Evolutionary conservation across 92 coral and sea anemone genomes (phyloP).

Genomic region (Plumapathes pennacea): DNA sequence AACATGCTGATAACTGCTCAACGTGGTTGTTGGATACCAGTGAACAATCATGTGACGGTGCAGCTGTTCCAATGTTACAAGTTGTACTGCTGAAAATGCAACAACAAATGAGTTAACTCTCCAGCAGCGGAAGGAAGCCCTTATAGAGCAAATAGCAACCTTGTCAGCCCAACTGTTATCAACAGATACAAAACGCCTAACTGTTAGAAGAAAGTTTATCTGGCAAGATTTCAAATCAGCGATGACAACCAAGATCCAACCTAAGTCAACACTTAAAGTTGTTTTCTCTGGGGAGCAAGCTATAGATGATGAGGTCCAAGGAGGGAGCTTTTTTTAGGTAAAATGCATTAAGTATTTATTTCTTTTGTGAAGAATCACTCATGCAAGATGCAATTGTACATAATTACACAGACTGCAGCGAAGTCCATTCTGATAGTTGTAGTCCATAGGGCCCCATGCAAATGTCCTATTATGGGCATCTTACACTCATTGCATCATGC

Average conservation of each 20-base stretch:
- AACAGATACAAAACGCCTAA: slow-evolving; percentile 15
- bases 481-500: not conserved
- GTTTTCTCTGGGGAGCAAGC: slow-evolving; percentile 65
- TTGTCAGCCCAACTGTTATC: not conserved
- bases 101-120: slow-evolving; percentile 3
- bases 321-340: slow-evolving; percentile 43
- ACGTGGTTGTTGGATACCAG: slow-evolving; percentile 25
- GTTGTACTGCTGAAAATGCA: slow-evolving; percentile 6
- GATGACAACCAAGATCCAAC: slow-evolving; percentile 29
- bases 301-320: slow-evolving; percentile 60
- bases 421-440: too few relatives aligned
- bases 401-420: too few relatives aligned
- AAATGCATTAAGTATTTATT: too few relatives aligned
- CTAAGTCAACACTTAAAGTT: slow-evolving; percentile 53
- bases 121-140: not conserved
- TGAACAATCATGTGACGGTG: slow-evolving; percentile 5
- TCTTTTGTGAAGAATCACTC: too few relatives aligned
- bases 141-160: not conserved
- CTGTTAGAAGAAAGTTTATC: slow-evolving; percentile 46
- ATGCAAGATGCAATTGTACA: too few relatives aligned
- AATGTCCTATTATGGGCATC: not conserved
- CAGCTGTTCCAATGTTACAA: not conserved
- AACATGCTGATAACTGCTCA: slow-evolving; percentile 28
- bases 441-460: not conserved
- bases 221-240: slow-evolving; percentile 55